Percentiles rank a stretch among this genome's conserved stretches.
These are phyloP conservation scores for Amphibalanus amphitrite DNA, from an alignment of 1,140 invertebrate genomes.

Conservation along the genomic window DNA sequence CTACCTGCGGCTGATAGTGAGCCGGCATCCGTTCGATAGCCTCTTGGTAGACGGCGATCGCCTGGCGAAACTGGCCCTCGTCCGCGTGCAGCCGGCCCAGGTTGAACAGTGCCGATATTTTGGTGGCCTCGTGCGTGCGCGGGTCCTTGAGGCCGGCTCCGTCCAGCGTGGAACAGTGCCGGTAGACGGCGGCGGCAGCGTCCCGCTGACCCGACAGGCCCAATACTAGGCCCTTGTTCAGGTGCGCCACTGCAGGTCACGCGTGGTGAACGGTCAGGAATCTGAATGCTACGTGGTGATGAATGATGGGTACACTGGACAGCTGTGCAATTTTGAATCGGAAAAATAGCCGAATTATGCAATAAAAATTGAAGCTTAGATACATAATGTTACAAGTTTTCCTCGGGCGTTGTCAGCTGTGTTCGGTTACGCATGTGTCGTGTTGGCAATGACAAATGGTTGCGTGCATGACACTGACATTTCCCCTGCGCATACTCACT, in stretches of 20 bases:
- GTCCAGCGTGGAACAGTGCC: slow-evolving; percentile 62
- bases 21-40: slow-evolving; percentile 61
- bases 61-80: slow-evolving; percentile 60
- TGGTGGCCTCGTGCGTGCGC: slow-evolving; percentile 68
- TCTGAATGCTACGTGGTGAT: too few species aligned
- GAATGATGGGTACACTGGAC: too few species aligned
- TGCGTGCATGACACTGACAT: too few species aligned
- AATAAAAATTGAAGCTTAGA: too few species aligned
- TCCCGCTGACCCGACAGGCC: slow-evolving; percentile 57
- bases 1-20: slow-evolving; percentile 61
- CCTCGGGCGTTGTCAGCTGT: too few species aligned
- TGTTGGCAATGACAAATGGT: too few species aligned
- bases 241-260: slow-evolving; percentile 64
- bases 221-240: slow-evolving; percentile 78
- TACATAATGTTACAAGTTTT: too few species aligned
- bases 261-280: too few species aligned
- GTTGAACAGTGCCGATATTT: slow-evolving; percentile 77
- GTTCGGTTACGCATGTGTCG: too few species aligned
- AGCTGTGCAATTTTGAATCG: too few species aligned
- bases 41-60: slow-evolving; percentile 69
- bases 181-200: slow-evolving; percentile 64
- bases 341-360: too few species aligned
- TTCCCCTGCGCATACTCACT: slow-evolving; percentile 48
- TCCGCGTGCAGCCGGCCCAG: slow-evolving; percentile 77
- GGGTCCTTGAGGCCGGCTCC: slow-evolving; percentile 74